Conservation (phyloP, 53 echinoderm and acorn worm species). For the Astropecten irregularis region DNA sequence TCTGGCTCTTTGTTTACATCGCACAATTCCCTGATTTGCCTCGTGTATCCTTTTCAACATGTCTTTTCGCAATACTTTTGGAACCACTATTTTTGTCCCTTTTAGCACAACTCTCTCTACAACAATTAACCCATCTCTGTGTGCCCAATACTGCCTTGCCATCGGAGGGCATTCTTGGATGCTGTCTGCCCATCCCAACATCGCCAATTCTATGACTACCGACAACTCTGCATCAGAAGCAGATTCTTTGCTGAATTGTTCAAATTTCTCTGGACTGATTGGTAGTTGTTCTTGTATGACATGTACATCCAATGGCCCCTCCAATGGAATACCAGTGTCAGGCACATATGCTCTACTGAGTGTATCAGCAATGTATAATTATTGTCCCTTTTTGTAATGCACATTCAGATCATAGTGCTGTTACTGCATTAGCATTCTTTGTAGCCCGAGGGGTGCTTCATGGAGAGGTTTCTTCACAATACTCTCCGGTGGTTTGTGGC, state of each 20-base stretch:
- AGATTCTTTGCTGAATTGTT: slow-evolving; percentile 11
- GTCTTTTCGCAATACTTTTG: no score
- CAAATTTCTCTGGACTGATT: background rate
- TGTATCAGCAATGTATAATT: slow-evolving; percentile 30
- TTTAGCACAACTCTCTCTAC: background rate
- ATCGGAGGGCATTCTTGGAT: no score
- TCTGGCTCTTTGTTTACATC: no score
- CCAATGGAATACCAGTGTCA: background rate
- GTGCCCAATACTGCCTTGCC: background rate
- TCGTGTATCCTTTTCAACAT: no score
- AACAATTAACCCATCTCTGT: slow-evolving; percentile 4
- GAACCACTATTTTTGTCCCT: no score
- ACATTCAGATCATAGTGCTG: slow-evolving; percentile 51
- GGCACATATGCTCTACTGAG: slow-evolving; percentile 58
- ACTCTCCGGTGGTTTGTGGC: slow-evolving; percentile 70
- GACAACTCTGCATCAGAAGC: background rate
- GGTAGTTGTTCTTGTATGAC: background rate
- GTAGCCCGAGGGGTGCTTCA: slow-evolving; percentile 61
- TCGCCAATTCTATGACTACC: no score
- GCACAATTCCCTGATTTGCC: no score
- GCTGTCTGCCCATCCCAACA: no score
- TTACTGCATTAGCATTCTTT: slow-evolving; percentile 55
- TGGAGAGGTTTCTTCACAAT: slow-evolving; percentile 71
- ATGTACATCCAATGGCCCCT: no score
- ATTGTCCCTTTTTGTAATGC: slow-evolving; percentile 3